Evolutionary conservation across 2,888 invertebrate genomes (phyloP), one percentile per base, ranked within the genome.

Genomic region (Eilema depressum): DNA sequence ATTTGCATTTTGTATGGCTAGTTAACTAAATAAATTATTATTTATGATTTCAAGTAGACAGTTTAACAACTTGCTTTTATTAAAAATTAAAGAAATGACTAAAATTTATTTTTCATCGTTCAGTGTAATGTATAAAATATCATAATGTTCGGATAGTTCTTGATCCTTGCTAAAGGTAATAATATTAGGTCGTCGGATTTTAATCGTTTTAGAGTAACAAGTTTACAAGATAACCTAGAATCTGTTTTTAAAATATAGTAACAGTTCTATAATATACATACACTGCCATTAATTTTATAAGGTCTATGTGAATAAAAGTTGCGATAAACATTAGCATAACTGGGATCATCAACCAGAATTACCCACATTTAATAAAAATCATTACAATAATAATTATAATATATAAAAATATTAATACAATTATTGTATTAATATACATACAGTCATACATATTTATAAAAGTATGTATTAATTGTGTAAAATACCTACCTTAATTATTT

Each of bases 241-340:
- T 61, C 41, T 12, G 26, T 26, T 60, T 53, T n/a, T 53, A 53
- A 53, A 53, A 53, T 53, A 2, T 53, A n/a, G 8, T 53, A 53
- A 10, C 53, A 53, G n/a, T 53, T 53, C 20, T n/a, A 53, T 37
- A 37, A 71, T 56, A 74, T 72, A 65, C 63, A 74, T 74, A 78
- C 79, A 82, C 82, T 82, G 83, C 83, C 82, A 83, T 74, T 80
- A 79, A 75, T 71, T 72, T 76, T 70, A 74, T 41, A 77, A 72
- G 28, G 14, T 74, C 76, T 70, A 75, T 23, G 62, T 64, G 68
- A 66, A 60, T 68, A 66, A 57, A 41, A 64, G 64, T 66, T 68
- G 65, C 28, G 37, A 47, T 69, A 23, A 67, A 37, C 5, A 30
- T 70, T 60, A 65, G 17, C 53, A 53, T 70, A 37, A 14, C 33